phyloP scores from a whole-genome alignment of 2,113 vertebrate genomes.

The Todiramphus saurophagus region DNA sequence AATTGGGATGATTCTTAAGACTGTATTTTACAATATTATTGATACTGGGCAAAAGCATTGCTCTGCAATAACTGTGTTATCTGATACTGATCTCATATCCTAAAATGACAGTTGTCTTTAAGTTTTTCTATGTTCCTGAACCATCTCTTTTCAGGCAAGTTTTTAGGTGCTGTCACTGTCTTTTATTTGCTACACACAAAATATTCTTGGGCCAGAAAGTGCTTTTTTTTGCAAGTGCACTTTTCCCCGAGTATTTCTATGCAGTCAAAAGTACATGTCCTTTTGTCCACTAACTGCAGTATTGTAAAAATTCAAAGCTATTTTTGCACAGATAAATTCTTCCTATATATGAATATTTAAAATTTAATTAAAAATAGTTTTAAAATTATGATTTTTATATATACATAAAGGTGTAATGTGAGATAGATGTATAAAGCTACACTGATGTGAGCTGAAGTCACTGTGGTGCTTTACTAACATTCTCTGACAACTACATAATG shows the following conservation, averaged over 20 bases:
- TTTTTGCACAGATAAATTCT: neutral
- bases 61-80: neutral
- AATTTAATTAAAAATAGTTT: neutral
- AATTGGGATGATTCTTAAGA: neutral
- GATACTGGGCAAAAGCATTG: neutral
- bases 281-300: neutral
- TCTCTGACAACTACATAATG: neutral
- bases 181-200: neutral
- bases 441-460: neutral
- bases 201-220: neutral
- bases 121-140: neutral
- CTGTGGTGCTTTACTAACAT: neutral
- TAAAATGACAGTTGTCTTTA: neutral
- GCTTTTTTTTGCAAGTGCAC: neutral
- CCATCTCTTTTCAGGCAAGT: neutral
- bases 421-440: neutral
- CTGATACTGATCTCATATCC: neutral
- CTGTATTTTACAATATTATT: neutral
- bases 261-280: neutral
- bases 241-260: neutral
- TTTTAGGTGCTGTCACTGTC: neutral
- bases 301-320: neutral
- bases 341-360: neutral
- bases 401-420: neutral
- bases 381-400: neutral